Evolutionary conservation across 2,113 vertebrate species (phyloP).

Genomic region (Clarias magur): DNA sequence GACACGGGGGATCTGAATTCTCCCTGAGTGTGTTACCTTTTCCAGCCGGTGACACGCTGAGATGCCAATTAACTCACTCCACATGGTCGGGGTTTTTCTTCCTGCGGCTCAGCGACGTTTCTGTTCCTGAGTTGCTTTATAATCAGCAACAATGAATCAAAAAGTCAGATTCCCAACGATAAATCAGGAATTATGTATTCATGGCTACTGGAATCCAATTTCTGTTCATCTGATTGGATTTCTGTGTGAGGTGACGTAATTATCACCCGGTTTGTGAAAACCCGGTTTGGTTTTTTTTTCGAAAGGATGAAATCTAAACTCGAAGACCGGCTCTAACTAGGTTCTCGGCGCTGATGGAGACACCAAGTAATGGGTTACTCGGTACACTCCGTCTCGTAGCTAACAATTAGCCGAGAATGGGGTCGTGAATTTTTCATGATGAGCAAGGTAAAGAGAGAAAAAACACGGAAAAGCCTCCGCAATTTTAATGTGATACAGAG

Average conservation of each 20-base stretch:
- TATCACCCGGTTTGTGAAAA: not conserved
- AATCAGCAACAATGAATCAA: slow-evolving; percentile 40
- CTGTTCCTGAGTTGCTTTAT: slow-evolving; percentile 36
- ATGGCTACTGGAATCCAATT: slow-evolving; percentile 44
- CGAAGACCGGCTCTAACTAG: slow-evolving; percentile 49
- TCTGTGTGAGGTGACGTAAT: not conserved
- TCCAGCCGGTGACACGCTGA: slow-evolving; percentile 30
- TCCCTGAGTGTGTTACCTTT: slow-evolving; percentile 40
- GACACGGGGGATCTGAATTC: slow-evolving; percentile 41
- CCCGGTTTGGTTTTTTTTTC: not conserved
- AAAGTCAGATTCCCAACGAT: slow-evolving; percentile 24
- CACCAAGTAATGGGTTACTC: slow-evolving; percentile 74
- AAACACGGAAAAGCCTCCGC: slow-evolving; percentile 39
- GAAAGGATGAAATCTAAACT: slow-evolving; percentile 27
- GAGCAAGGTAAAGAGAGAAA: slow-evolving; percentile 60
- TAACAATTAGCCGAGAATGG: slow-evolving; percentile 77
- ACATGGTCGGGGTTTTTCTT: slow-evolving; percentile 31
- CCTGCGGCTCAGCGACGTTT: slow-evolving; percentile 16
- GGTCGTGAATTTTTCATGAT: slow-evolving; percentile 79
- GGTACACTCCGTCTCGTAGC: slow-evolving; percentile 71
- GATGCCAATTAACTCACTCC: slow-evolving; percentile 27
- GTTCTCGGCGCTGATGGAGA: slow-evolving; percentile 45
- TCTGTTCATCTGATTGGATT: not conserved
- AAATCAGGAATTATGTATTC: not conserved
- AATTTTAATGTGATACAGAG: slow-evolving; percentile 51